Base-by-base conservation (phyloP, 2,888 invertebrate species). In the Campoplex capitator region DNA sequence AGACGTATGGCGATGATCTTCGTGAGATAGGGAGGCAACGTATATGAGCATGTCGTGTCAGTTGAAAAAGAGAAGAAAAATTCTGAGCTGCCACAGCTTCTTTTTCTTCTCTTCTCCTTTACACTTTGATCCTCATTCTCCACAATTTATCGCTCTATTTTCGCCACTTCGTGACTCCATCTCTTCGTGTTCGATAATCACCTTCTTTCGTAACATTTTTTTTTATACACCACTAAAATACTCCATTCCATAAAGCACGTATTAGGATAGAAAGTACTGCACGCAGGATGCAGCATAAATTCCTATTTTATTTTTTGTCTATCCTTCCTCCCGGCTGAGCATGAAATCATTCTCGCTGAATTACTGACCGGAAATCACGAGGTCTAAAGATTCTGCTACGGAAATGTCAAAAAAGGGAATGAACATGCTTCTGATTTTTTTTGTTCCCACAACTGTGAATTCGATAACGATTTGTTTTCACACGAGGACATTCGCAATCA, bases 141-240 rank as follows among this genome's bases (percentile, higher is more conserved):
- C 16, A 68, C 38, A 16, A 68, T 38, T 51, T 56, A 56, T 78
- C 28, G 54, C 68, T 78, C 78, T 16, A 68, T 78, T 78, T 78
- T 67, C 13, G 23, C 74, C 58, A 68, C 73, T 78, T 82, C 85
- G 85, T 82, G 82, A 85, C 85, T 85, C 23, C 82, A 32, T 82
- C 78, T 68, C 78, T 58, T 81, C 77, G 73, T 48, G 23, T 54
- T 76, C 48, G 42, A 81, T 85, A 51, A 68, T 67, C 28, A 67
- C 28, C 38, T 51, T 38, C 45, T 54, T 77, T 73, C 35, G 32
- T 32, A 42, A 28, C 51, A 51, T 48, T 70, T 48, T 45, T 45
- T 45, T 16, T 48, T 23, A 48, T 13, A 13, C 48, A 28, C 28
- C 13, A 51, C 42, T 32, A 51, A 75, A 62, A 18, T 48, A 23